These are phyloP conservation scores for Drosophila sp. DNA, from an alignment of 1,140 invertebrate species.

Conservation along the genomic window DNA sequence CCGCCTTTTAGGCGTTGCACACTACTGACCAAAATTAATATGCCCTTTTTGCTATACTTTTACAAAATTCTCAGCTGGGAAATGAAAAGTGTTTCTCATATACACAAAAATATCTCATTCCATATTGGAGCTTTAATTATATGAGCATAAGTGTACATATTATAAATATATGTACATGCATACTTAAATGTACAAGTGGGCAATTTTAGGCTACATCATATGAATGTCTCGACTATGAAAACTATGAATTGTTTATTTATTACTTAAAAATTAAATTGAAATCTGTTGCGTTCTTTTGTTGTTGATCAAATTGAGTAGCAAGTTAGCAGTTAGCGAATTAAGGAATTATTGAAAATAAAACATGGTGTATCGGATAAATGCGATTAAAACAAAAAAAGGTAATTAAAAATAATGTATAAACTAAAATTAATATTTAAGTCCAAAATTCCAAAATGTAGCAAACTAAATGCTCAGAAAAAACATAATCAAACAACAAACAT, in stretches of 20 bases:
- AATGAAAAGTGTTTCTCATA: too few species aligned
- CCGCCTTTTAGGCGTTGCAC: too few species aligned
- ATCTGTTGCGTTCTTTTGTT: background rate
- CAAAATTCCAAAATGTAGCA: background rate
- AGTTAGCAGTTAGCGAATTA: background rate
- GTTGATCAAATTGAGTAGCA: background rate
- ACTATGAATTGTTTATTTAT: constrained; percentile 42
- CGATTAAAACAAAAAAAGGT: constrained; percentile 5
- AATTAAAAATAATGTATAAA: constrained; percentile 39
- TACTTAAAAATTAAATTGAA: background rate
- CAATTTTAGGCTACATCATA: constrained; percentile 41
- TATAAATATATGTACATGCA: constrained; percentile 13
- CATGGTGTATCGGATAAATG: background rate
- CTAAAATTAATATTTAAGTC: constrained; percentile 3
- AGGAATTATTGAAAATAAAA: background rate
- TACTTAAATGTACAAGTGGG: constrained; percentile 32
- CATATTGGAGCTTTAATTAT: too few species aligned
- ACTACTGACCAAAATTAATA: too few species aligned
- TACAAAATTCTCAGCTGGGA: too few species aligned
- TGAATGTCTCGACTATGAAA: constrained; percentile 42
- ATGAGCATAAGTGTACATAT: too few species aligned
- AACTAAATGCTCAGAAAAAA: background rate
- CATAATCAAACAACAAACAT: background rate
- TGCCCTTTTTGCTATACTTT: too few species aligned
- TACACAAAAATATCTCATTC: too few species aligned